Conservation (phyloP, 2,113 vertebrate genomes). For the Vulpes lagopus region DNA sequence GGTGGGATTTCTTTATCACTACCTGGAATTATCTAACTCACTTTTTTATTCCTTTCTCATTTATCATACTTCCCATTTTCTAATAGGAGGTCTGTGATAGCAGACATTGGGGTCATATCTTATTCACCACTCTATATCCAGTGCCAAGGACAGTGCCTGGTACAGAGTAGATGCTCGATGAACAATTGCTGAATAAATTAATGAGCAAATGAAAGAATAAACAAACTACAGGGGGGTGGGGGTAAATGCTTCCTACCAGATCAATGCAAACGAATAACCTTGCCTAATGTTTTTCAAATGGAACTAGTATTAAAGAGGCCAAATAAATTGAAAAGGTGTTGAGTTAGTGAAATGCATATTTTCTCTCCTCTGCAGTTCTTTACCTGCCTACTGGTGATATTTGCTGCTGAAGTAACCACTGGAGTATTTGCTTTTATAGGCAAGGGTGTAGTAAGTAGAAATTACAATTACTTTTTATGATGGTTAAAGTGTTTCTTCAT, state of each 20-base stretch:
- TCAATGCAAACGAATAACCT: neutral
- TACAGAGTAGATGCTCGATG: neutral
- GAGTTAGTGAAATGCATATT: conserved; percentile 72
- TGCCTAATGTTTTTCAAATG: conserved; percentile 18
- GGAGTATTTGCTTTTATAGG: conserved; percentile 98
- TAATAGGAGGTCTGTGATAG: neutral
- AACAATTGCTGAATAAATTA: neutral
- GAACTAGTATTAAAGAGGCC: neutral
- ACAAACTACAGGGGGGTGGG: neutral
- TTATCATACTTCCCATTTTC: neutral
- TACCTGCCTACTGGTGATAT: conserved; percentile 96
- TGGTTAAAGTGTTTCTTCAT: neutral
- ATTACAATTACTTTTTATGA: neutral
- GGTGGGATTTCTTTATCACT: neutral
- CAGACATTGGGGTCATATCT: neutral
- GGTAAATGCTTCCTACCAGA: neutral
- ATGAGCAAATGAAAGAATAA: neutral
- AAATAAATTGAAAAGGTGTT: conserved; percentile 40
- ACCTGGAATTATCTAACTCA: neutral
- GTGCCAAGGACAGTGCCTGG: neutral
- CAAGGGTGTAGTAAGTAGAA: conserved; percentile 92
- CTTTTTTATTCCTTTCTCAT: neutral
- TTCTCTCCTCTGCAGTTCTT: conserved; percentile 93
- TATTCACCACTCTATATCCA: neutral
- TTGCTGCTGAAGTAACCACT: conserved; percentile 96